Percentiles rank a stretch among this genome's conserved stretches.
Conservation (phyloP, 2,113 vertebrate genomes). For the Hyperopisus bebe region DNA sequence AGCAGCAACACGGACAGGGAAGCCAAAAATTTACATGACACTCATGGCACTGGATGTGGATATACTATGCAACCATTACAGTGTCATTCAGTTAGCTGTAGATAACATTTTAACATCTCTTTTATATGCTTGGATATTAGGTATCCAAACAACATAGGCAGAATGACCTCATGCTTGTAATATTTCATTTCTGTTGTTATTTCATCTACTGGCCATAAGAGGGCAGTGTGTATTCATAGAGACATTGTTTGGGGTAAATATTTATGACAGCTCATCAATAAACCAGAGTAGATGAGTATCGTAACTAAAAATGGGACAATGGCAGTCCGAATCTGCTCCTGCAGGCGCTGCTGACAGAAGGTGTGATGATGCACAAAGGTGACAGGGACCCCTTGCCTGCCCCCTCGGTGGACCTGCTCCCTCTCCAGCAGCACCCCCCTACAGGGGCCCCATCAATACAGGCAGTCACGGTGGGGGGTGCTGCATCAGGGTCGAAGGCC, state of each 20-base stretch:
- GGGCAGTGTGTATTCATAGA: not conserved
- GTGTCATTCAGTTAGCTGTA: not conserved
- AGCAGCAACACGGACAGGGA: not conserved
- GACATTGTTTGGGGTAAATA: not conserved
- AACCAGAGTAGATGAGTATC: not conserved
- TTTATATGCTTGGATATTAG: not conserved
- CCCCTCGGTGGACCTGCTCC: not conserved
- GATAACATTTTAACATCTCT: not conserved
- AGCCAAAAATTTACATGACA: not conserved
- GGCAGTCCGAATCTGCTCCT: not conserved
- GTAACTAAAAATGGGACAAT: not conserved
- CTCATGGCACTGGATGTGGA: not conserved
- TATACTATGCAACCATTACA: not conserved
- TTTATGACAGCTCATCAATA: not conserved
- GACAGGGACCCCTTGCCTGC: not conserved
- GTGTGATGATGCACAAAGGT: slow-evolving; percentile 15
- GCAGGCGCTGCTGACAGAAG: slow-evolving; percentile 16
- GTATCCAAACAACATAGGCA: not conserved
- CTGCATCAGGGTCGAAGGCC: slow-evolving; percentile 20
- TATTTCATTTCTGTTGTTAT: not conserved
- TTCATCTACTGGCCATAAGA: not conserved
- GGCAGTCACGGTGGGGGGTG: slow-evolving; percentile 10
- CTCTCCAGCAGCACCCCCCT: not conserved
- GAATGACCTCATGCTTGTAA: not conserved
- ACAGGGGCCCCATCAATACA: not conserved